phyloP scores from a whole-genome alignment of 2,113 vertebrate genomes.

The Oenanthe melanoleuca region DNA sequence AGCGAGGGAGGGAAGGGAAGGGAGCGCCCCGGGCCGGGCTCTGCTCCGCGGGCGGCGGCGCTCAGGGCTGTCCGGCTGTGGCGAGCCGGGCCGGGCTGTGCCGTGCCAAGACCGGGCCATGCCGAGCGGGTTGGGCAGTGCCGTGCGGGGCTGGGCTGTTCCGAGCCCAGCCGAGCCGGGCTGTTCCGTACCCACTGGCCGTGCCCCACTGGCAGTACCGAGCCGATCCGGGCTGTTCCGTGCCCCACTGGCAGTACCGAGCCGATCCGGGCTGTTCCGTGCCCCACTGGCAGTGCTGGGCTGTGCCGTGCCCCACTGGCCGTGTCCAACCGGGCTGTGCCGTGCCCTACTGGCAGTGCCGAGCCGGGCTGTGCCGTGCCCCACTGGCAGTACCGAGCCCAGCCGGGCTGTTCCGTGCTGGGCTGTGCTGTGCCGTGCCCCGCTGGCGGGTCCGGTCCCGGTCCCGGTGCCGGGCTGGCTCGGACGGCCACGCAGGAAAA shows the following conservation, averaged over 20 bases:
- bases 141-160: too few species aligned
- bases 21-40: not conserved
- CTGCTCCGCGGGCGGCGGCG: not conserved
- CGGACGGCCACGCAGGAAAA: not conserved
- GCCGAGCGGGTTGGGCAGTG: not conserved
- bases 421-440: not conserved
- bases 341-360: too few species aligned
- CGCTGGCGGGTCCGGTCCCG: not conserved
- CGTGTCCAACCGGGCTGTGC: not conserved
- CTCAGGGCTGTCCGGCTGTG: too few species aligned
- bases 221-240: too few species aligned
- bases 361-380: too few species aligned
- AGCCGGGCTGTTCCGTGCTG: not conserved
- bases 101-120: too few species aligned
- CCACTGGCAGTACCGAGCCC: not conserved
- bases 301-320: not conserved
- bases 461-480: not conserved
- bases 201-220: not conserved
- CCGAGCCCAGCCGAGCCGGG: not conserved
- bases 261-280: not conserved
- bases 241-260: too few species aligned
- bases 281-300: too few species aligned
- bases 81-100: not conserved
- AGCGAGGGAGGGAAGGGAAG: not conserved
- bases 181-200: too few species aligned